Evolutionary conservation across 2,888 invertebrate genomes (phyloP).

Genomic region (Netelia virgata): DNA sequence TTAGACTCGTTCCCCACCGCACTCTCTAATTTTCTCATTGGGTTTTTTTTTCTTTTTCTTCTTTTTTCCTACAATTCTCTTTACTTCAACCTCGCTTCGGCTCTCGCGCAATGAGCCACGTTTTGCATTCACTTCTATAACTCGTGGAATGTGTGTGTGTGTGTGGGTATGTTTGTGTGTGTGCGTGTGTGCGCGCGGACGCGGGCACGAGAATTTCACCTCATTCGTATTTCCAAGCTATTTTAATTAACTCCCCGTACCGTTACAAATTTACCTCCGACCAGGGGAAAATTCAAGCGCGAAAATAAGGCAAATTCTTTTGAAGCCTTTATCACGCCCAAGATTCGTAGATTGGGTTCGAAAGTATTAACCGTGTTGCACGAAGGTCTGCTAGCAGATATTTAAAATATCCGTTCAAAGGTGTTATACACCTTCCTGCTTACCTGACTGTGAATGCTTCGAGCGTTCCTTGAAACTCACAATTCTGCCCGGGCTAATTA

Average conservation of each 20-base stretch:
- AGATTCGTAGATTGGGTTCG: conserved; percentile 30
- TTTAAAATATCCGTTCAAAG: conserved; percentile 21
- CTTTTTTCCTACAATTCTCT: neutral
- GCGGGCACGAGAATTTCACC: conserved; percentile 36
- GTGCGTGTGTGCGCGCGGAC: neutral
- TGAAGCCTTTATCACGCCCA: conserved; percentile 39
- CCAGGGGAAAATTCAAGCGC: conserved; percentile 42
- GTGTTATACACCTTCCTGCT: conserved; percentile 21
- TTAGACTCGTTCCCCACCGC: too few relatives aligned
- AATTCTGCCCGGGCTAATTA: conserved; percentile 5
- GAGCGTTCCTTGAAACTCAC: neutral
- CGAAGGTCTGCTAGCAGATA: neutral
- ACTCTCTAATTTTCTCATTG: neutral
- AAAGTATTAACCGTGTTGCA: neutral
- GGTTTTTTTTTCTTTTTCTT: neutral
- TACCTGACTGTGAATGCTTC: neutral
- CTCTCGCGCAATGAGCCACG: conserved; percentile 19
- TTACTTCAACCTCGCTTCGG: conserved; percentile 9
- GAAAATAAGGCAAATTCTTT: conserved; percentile 37
- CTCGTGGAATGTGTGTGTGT: neutral
- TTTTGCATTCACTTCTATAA: conserved; percentile 1
- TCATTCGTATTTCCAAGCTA: conserved; percentile 46
- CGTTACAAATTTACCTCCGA: conserved; percentile 31
- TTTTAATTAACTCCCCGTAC: conserved; percentile 61
- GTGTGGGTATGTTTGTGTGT: neutral